Base-by-base conservation (phyloP, 2,797 vertebrate species). In the Catostomus latipinnis region DNA sequence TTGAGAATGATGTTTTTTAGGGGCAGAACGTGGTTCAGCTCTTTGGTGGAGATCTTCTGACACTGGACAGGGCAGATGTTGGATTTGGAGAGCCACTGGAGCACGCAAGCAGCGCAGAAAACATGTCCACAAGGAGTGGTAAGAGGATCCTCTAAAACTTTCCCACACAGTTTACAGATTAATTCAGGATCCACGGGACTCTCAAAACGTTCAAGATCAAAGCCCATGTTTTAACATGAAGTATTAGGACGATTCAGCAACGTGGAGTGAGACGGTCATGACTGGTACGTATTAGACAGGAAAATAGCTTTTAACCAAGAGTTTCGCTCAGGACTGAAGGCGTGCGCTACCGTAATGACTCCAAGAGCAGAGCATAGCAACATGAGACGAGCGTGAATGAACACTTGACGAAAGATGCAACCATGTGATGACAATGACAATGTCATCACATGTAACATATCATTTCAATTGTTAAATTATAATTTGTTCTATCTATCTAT, bases 51-150 rank as follows among this genome's bases (percentile, higher is more conserved):
- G 88, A 98, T 91, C 81, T 96, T 92, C 82, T 94, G 96, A 91
- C 97, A 98, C 82, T 92, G 92, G 72, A 93, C 94, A 10, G 97
- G 97, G 90, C 97, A 98, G 92, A 95, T 95, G 94, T 94, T 96
- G 89, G 95, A 94, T 89, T 95, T 95, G 82, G 96, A 95, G 74
- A 97, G 95, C 96, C 97, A 97, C 71, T 96, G 96, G 89, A 97
- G 89, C 71, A 97, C 95, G 88, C 97, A 98, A 91, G 95, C 95
- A 3, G 97, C 96, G 91, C 97, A 99, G 92, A 97, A 98, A 88
- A 98, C 97, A 91, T 98, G 97, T 13, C 97, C 97, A 88, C 97
- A 98, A 77, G 97, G 97, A 86, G 97, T 96, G 81, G 95, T 95
- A 84, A 98, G 95, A 67, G 97, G 97, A 82, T 98, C 97, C 89